Evolutionary conservation across 2,797 vertebrate genomes (phyloP), one percentile per base, ranked within the genome.

Genomic region (Sebastes umbrosus): DNA sequence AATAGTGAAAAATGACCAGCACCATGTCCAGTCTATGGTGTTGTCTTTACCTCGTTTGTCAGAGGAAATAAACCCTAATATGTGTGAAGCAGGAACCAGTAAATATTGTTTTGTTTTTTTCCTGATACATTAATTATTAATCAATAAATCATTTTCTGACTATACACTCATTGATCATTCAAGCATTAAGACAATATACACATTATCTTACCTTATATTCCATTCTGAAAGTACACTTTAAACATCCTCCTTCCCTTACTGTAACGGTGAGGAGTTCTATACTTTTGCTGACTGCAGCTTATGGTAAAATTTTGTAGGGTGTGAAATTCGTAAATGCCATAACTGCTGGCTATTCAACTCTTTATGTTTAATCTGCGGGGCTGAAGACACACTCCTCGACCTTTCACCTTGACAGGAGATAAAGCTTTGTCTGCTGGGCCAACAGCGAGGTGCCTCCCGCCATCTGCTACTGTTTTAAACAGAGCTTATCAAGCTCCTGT

Each of bases 241-340:
- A 80, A 66, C 1, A 11, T 7, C 8, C 11, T 52, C 54, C 16
- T 9, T 68, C 63, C 69, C 14, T 3, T 24, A 12, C 69, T 32
- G 57, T 66, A 29, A 73, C 2, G 46, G 64, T 50, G 63, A 86
- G 69, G 73, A 65, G 43, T 34, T 63, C 74, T 52, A 16, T 14
- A 71, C 32, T 86, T 92, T 59, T 85, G 91, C 86, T 90, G 90
- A 91, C 82, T 69, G 13, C 65, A 75, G 74, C 68, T 73, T 83
- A 78, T 83, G 90, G 86, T 90, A 87, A 89, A 64, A 90, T 84
- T 80, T 74, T 90, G 76, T 86, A 46, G 66, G 6, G 58, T 91
- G 84, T 85, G 72, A 91, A 87, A 84, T 83, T 81, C 25, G 76
- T 74, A 86, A 91, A 91, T 76, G 70, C 81, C 62, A 76, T 85